Conservation (phyloP, 1,140 invertebrate genomes). For the Drosophila bocqueti region DNA sequence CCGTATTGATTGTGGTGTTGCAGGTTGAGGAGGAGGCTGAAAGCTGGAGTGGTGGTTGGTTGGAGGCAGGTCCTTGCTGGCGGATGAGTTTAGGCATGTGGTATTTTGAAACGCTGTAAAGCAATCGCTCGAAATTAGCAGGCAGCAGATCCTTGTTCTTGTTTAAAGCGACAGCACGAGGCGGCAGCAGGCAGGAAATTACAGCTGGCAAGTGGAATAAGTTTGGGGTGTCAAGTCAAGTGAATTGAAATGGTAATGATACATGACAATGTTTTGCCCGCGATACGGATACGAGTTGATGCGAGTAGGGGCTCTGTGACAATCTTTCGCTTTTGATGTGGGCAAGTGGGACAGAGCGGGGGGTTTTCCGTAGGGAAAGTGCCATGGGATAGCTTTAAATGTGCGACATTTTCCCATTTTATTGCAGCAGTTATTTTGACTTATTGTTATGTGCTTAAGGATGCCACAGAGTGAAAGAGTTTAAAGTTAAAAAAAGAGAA, state of each 20-base stretch:
- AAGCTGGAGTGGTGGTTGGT: not conserved
- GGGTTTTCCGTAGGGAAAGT: not conserved
- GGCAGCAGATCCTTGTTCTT: constrained; percentile 65
- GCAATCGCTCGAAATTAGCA: constrained; percentile 73
- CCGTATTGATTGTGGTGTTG: constrained; percentile 38
- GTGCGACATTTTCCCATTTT: constrained; percentile 23
- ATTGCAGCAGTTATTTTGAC: constrained; percentile 11
- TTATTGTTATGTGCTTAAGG: constrained; percentile 5
- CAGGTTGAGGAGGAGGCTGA: not conserved
- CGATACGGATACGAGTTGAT: constrained; percentile 14
- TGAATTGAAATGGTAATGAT: constrained; percentile 62
- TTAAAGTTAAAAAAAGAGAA: not conserved
- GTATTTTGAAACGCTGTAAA: constrained; percentile 40
- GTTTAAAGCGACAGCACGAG: constrained; percentile 58
- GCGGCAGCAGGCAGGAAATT: constrained; percentile 41
- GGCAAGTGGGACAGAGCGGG: not conserved
- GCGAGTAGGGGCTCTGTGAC: not conserved
- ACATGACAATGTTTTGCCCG: constrained; percentile 49
- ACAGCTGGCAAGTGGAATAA: constrained; percentile 43
- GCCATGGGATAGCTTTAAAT: constrained; percentile 31
- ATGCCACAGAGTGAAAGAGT: not conserved
- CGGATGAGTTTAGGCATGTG: constrained; percentile 15
- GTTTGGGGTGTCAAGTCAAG: constrained; percentile 45
- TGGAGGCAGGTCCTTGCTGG: not conserved
- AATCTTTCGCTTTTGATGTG: constrained; percentile 39